Conservation (phyloP, 2,888 invertebrate species). For the Heliconius sara region DNA sequence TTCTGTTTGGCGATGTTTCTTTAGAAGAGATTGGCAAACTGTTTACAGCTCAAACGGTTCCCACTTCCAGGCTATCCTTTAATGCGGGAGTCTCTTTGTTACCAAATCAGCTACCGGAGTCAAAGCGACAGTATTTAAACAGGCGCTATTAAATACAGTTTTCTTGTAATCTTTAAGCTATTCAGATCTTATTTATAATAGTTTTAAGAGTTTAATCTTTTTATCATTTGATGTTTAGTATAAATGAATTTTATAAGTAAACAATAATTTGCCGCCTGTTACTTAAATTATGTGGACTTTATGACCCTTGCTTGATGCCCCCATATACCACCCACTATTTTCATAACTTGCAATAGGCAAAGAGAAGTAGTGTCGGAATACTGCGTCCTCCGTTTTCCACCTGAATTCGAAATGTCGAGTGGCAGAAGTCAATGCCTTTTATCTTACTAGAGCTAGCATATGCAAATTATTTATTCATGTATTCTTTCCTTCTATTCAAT, state of each 20-base stretch:
- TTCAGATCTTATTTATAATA: conserved; percentile 4
- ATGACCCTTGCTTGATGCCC: too few relatives aligned
- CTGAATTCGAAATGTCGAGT: too few relatives aligned
- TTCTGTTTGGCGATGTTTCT: conserved; percentile 45
- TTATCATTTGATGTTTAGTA: neutral
- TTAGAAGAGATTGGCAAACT: conserved; percentile 48
- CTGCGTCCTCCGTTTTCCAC: too few relatives aligned
- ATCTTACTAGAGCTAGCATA: too few relatives aligned
- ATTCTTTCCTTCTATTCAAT: too few relatives aligned
- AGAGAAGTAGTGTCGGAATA: too few relatives aligned
- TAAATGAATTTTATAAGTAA: neutral
- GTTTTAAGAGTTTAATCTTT: neutral
- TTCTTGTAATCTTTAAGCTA: neutral
- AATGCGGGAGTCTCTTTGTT: conserved; percentile 46
- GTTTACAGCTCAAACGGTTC: conserved; percentile 50
- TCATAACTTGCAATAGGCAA: too few relatives aligned
- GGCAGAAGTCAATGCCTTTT: too few relatives aligned
- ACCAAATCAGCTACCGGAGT: conserved; percentile 42
- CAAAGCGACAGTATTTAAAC: conserved; percentile 36
- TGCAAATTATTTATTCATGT: too few relatives aligned
- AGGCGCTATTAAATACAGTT: conserved; percentile 22
- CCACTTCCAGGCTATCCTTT: conserved; percentile 41
- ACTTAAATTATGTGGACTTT: too few relatives aligned
- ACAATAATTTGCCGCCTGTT: too few relatives aligned
- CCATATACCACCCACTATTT: too few relatives aligned